Base-by-base conservation (phyloP, 2,113 vertebrate species). In the Vulpes vulpes region DNA sequence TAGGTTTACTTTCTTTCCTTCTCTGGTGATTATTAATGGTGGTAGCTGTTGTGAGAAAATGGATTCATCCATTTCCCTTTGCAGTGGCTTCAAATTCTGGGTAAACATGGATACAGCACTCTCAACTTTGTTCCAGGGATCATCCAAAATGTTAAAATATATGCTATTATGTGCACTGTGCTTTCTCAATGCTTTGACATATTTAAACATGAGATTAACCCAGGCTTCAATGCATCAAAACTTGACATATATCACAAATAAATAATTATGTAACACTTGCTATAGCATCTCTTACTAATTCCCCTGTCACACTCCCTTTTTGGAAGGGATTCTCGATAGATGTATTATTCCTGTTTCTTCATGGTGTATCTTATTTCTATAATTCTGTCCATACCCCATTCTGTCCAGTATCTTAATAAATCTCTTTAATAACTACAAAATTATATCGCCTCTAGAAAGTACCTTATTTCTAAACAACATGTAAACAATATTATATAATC, bases 131-230 rank as follows among this genome's bases (percentile, higher is more conserved):
- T 94, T 78, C 43, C 30, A 92, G n/a, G 67, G 74, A 53, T 89
- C 17, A 67, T 49, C 35, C 59, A 35, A 83, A 80, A 94, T 67
- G 67, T 83, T 60, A 65, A 84, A 85, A 92, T 74, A 84, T 11
- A 57, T 30, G 25, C 53, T 89, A 30, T 65, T 43, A 53, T 22
- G 65, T 80, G 32, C 23, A 43, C 69, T 81, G 59, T 35, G 38
- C 35, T 96, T 94, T 97, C 49, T 91, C 55, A 67, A 59, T 79
- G 76, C 32, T 96, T 88, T 93, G 76, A 65, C 69, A 79, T 87
- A 93, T 79, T 83, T 88, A 95, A 96, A 84, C 86, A 64, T 14
- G 49, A 87, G 85, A 92, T 51, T 87, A 92, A 83, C 23, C 9
- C 30, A 49, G 25, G 35, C 25, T 96, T 94, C 74, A 81, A 81